These are phyloP conservation scores for Lucifuga dentata DNA, from an alignment of 2,113 vertebrate species.

Conservation along the genomic window DNA sequence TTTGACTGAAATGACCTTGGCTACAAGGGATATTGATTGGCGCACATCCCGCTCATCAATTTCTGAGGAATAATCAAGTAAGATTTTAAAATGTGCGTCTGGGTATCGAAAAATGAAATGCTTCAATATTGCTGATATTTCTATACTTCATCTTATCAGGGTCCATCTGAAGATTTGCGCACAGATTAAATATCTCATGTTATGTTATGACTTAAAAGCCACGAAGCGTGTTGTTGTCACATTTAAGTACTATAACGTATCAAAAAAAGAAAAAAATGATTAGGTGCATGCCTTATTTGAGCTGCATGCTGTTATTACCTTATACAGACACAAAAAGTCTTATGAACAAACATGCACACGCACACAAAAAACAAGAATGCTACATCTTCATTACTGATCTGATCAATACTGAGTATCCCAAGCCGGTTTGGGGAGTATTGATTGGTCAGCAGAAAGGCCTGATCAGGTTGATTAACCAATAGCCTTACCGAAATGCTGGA, in stretches of 20 bases:
- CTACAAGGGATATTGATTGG: constrained; percentile 15
- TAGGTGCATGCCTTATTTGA: constrained; percentile 13
- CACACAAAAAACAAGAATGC: constrained; percentile 47
- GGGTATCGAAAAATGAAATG: no score
- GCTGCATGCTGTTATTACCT: constrained; percentile 38
- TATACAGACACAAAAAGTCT: constrained; percentile 13
- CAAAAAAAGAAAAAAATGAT: no score
- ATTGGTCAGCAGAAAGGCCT: constrained; percentile 61
- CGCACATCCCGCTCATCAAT: no score
- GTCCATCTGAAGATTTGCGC: no score
- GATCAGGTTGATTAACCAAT: constrained; percentile 64
- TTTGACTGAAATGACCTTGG: constrained; percentile 8
- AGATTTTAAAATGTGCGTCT: not conserved
- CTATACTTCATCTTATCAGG: no score
- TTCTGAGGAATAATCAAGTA: not conserved
- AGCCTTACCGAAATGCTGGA: constrained; percentile 26
- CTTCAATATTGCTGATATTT: no score
- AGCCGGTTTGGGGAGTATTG: constrained; percentile 46
- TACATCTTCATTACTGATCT: constrained; percentile 69
- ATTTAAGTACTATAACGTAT: no score
- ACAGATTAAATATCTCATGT: no score
- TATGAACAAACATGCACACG: constrained; percentile 11
- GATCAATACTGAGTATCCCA: constrained; percentile 51
- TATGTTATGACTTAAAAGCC: no score
- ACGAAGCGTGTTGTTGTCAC: no score